phyloP scores from a whole-genome alignment of 2,888 invertebrate species.

The Serripes groenlandicus region DNA sequence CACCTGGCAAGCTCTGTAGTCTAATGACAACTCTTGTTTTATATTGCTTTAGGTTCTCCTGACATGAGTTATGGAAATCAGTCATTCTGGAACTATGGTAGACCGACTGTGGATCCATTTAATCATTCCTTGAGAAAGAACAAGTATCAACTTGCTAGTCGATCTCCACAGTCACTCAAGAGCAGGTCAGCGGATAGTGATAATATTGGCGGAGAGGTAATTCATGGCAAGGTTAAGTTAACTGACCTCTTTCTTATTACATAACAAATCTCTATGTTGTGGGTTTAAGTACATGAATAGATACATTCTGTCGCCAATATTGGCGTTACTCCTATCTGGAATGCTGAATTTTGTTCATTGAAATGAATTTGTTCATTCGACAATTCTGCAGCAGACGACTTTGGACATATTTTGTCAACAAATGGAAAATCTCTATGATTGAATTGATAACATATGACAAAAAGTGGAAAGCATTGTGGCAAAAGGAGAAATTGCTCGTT shows the following conservation, averaged over 20 bases:
- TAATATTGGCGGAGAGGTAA: conserved; percentile 78
- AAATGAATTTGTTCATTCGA: too few relatives aligned
- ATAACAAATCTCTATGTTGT: background rate
- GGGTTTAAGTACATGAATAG: too few relatives aligned
- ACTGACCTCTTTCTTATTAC: background rate
- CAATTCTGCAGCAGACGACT: too few relatives aligned
- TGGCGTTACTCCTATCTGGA: too few relatives aligned
- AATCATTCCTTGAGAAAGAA: conserved; percentile 81
- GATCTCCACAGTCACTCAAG: conserved; percentile 80
- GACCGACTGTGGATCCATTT: conserved; percentile 79
- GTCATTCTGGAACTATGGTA: conserved; percentile 84
- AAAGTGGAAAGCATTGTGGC: too few relatives aligned
- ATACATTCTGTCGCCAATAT: too few relatives aligned
- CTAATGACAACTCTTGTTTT: background rate
- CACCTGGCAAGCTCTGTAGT: too few relatives aligned
- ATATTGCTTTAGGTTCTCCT: conserved; percentile 69
- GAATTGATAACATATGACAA: too few relatives aligned
- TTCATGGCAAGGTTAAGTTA: background rate
- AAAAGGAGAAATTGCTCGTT: too few relatives aligned
- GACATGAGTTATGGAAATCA: conserved; percentile 70
- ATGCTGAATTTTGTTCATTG: too few relatives aligned
- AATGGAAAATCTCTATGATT: too few relatives aligned
- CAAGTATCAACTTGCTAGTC: conserved; percentile 83
- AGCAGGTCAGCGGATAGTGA: conserved; percentile 76
- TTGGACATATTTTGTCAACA: too few relatives aligned